These are phyloP conservation scores for Haliclona indistincta DNA, from an alignment of 37 sponge, comb jelly and placozoan species.

Conservation along the genomic window DNA sequence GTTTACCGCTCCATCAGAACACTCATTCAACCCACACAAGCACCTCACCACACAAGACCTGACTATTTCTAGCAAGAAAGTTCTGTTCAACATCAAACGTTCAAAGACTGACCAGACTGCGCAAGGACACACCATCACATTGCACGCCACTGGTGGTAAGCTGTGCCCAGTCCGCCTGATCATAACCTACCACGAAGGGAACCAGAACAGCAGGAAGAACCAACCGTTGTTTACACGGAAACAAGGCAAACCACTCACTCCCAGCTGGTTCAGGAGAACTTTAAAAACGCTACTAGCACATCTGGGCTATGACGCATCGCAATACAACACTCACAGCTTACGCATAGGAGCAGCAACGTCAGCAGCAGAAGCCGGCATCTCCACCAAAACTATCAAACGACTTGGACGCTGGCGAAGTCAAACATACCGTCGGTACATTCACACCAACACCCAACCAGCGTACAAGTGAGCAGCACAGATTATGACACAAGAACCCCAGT, in stretches of 20 bases:
- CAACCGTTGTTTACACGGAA: too few species aligned
- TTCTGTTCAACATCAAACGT: neutral
- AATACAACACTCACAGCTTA: slow-evolving; percentile 5
- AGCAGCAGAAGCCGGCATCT: slow-evolving; percentile 3
- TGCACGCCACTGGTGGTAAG: slow-evolving; percentile 10
- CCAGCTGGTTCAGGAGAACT: too few species aligned
- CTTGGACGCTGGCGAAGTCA: slow-evolving; percentile 4
- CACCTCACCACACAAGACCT: too few species aligned
- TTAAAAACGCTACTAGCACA: too few species aligned
- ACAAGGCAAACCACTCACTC: too few species aligned
- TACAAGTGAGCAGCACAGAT: neutral
- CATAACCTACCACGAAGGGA: too few species aligned
- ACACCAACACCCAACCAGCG: too few species aligned
- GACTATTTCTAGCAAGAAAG: too few species aligned
- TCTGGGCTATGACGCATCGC: neutral
- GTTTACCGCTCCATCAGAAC: slow-evolving; percentile 9
- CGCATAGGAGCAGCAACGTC: slow-evolving; percentile 1
- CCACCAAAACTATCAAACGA: neutral
- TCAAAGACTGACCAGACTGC: slow-evolving; percentile 8
- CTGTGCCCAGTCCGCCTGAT: slow-evolving; percentile 2
- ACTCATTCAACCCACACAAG: neutral
- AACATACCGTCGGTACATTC: too few species aligned
- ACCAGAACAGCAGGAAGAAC: too few species aligned
- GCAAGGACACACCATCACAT: neutral
- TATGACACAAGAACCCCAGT: too few species aligned